phyloP scores from a whole-genome alignment of 2,888 invertebrate genomes.

The Idaea straminata region DNA sequence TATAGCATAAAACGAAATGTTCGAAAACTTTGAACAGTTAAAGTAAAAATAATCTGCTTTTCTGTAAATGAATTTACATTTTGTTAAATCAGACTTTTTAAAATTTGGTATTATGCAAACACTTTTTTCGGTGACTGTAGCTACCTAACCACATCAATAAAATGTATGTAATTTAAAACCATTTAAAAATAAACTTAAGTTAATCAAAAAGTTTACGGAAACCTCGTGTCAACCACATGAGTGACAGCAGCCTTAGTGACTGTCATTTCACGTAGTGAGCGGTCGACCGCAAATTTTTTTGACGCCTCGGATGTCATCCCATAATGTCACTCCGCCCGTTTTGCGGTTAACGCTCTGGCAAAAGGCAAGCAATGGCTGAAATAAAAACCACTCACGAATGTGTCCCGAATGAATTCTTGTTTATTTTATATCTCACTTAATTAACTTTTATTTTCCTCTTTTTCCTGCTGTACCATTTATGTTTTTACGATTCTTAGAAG shows the following conservation, averaged over 20 bases:
- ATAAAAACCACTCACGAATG: constrained; percentile 28
- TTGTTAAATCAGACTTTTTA: too few species aligned
- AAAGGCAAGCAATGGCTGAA: constrained; percentile 30
- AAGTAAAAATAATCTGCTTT: too few species aligned
- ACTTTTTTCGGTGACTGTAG: too few species aligned
- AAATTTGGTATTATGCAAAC: too few species aligned
- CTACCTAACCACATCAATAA: too few species aligned
- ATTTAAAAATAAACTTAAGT: background rate
- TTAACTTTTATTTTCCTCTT: constrained; percentile 13
- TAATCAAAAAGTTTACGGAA: background rate
- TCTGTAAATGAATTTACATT: too few species aligned
- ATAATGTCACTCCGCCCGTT: constrained; percentile 26
- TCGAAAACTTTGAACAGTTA: too few species aligned
- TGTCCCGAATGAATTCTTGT: constrained; percentile 20
- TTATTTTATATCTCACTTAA: constrained; percentile 22
- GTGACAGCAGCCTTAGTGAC: constrained; percentile 15
- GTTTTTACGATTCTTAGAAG: background rate
- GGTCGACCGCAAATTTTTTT: constrained; percentile 30
- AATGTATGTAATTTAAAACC: background rate
- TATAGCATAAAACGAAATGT: background rate
- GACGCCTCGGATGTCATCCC: constrained; percentile 25
- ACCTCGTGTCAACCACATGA: background rate
- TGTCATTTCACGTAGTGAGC: constrained; percentile 25
- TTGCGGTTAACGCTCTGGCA: constrained; percentile 27
- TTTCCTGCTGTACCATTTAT: constrained; percentile 5